A percentile compares a stretch with the other conserved stretches of the same genome.
Conservation (phyloP, 2,113 vertebrate species). For the Hippocampus zosterae region DNA sequence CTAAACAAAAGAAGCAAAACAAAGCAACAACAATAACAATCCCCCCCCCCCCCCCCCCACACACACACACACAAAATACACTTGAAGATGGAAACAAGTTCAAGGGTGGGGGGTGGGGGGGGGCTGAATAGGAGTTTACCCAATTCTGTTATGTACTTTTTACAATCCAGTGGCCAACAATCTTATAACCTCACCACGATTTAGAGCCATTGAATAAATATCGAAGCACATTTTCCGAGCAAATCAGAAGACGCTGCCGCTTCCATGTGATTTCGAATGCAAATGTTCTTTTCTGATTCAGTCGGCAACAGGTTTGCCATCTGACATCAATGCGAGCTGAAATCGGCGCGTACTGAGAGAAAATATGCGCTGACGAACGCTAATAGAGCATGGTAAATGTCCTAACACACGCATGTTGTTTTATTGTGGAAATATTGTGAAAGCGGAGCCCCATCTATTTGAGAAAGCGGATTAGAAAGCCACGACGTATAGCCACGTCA, state of each 20-base stretch:
- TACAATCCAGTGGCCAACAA: too few species aligned
- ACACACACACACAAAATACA: not conserved
- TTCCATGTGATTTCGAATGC: not conserved
- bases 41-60: too few species aligned
- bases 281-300: not conserved
- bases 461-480: not conserved
- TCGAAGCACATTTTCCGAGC: too few species aligned
- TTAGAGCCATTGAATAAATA: not conserved
- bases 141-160: too few species aligned
- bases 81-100: too few species aligned
- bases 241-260: not conserved
- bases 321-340: not conserved
- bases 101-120: too few species aligned
- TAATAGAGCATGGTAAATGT: too few species aligned
- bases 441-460: not conserved
- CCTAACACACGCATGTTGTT: not conserved
- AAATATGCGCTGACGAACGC: not conserved
- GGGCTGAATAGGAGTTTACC: too few species aligned
- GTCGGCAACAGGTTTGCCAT: not conserved
- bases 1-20: too few species aligned
- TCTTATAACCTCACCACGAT: not conserved
- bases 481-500: not conserved
- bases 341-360: not conserved
- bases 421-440: too few species aligned
- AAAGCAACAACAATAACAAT: too few species aligned